These are phyloP conservation scores for Apodemus sylvaticus DNA, from an alignment of 2,113 vertebrate species.

Conservation along the genomic window DNA sequence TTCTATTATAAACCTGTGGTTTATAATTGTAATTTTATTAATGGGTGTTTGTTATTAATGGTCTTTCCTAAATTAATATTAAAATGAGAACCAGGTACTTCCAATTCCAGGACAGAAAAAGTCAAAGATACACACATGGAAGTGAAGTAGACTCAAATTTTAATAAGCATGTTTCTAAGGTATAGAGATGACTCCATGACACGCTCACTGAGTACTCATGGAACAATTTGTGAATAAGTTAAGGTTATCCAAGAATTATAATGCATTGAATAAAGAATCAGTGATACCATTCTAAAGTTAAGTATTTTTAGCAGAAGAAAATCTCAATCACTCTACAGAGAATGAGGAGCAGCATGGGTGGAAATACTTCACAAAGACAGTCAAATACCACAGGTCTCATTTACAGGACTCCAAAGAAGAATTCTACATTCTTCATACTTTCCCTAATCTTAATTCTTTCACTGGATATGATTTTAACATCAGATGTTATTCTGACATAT, in stretches of 20 bases:
- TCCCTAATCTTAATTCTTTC: neutral
- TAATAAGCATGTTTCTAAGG: neutral
- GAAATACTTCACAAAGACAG: neutral
- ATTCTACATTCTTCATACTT: neutral
- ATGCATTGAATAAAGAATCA: neutral
- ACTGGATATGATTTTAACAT: neutral
- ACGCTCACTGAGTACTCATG: neutral
- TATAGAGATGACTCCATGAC: neutral
- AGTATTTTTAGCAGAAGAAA: neutral
- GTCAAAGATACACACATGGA: neutral
- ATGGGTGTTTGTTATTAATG: neutral
- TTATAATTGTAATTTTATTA: too few relatives aligned
- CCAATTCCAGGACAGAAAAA: neutral
- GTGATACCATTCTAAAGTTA: neutral
- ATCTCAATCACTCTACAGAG: neutral
- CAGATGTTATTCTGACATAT: neutral
- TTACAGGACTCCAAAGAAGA: neutral
- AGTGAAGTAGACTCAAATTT: neutral
- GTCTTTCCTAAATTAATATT: neutral
- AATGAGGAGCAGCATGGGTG: neutral
- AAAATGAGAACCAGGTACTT: neutral
- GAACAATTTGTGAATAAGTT: neutral
- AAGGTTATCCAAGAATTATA: neutral
- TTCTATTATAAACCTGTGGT: neutral
- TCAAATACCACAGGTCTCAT: neutral